phyloP scores from a whole-genome alignment of 2,888 invertebrate genomes.

The Chymomyza amoena region DNA sequence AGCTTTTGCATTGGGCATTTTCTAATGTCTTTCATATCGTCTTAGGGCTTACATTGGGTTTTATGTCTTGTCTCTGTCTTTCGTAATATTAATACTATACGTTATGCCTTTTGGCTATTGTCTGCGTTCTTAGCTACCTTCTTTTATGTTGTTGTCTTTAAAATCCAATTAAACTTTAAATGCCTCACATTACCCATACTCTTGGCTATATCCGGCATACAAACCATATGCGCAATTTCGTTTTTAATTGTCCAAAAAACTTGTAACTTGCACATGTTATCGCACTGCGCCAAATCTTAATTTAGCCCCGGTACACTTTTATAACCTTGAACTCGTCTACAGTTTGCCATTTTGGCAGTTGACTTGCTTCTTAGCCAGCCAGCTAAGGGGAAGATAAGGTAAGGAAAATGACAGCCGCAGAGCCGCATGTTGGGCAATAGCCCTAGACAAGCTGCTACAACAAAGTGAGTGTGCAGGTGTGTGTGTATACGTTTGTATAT shows the following conservation, averaged over 20 bases:
- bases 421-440: constrained; percentile 6
- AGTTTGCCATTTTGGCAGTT: constrained; percentile 1
- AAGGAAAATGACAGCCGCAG: not conserved
- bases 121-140: not conserved
- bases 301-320: constrained; percentile 20
- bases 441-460: constrained; percentile 26
- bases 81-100: not conserved
- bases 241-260: constrained; percentile 10
- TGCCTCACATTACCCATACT: not conserved
- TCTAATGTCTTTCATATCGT: not conserved
- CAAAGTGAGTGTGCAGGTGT: not conserved
- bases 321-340: constrained; percentile 61
- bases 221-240: constrained; percentile 5
- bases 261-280: not conserved
- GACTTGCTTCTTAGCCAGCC: not conserved
- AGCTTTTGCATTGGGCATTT: not conserved
- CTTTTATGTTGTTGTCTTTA: not conserved
- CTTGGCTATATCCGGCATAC: not conserved
- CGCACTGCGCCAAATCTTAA: constrained; percentile 8
- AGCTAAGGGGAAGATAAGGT: not conserved
- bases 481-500: not conserved
- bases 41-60: not conserved
- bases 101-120: not conserved
- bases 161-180: constrained; percentile 3
- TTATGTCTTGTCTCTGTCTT: not conserved